Percentiles rank a stretch among this genome's conserved stretches.
Evolutionary conservation across 2,888 invertebrate genomes (phyloP).

Genomic region (Caenorhabditis virilis): DNA sequence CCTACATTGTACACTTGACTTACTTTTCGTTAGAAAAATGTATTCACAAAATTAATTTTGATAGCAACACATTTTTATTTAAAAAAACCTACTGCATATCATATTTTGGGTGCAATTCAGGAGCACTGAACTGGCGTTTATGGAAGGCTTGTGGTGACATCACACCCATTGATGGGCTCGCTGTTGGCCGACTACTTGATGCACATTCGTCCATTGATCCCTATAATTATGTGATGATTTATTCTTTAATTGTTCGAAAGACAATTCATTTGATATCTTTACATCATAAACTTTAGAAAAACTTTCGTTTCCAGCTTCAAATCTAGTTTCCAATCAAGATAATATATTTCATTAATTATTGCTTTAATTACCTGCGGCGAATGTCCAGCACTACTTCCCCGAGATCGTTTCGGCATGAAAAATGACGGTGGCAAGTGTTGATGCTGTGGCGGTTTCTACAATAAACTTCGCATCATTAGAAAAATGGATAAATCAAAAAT

Average conservation of each 20-base stretch:
- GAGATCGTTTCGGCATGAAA: constrained; percentile 24
- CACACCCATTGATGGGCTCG: constrained; percentile 32
- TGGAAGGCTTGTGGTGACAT: constrained; percentile 17
- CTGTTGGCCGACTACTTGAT: constrained; percentile 31
- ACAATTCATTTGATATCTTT: no score
- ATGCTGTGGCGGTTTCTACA: constrained; percentile 28
- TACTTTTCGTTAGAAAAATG: no score
- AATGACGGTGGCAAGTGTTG: constrained; percentile 28
- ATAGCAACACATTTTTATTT: constrained; percentile 1
- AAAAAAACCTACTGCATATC: constrained; percentile 16
- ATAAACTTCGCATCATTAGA: background rate
- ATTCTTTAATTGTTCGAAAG: no score
- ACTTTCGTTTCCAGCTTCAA: no score
- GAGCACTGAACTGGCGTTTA: constrained; percentile 35
- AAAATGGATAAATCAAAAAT: background rate
- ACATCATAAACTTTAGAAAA: no score
- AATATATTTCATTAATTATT: background rate
- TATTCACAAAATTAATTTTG: background rate
- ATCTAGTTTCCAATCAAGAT: background rate
- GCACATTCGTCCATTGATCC: constrained; percentile 29
- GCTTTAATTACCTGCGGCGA: constrained; percentile 35
- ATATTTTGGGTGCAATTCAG: constrained; percentile 34
- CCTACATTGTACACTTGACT: no score
- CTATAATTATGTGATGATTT: constrained; percentile 6
- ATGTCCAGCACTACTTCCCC: constrained; percentile 47